phyloP scores from a whole-genome alignment of 2,113 vertebrate genomes.

The Notothenia rossii region DNA sequence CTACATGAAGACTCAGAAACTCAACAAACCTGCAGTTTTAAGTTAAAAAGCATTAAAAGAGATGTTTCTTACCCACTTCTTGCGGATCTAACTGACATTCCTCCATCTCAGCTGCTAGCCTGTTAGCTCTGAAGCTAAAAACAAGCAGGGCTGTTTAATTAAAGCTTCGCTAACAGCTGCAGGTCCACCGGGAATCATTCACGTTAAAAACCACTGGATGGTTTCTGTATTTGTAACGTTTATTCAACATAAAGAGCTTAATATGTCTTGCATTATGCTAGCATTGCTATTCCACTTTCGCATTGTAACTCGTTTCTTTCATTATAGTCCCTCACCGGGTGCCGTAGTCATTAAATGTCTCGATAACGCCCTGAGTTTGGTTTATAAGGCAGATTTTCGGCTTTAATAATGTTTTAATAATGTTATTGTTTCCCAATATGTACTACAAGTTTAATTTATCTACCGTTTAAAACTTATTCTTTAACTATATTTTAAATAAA shows the following conservation, averaged over 20 bases:
- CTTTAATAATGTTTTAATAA: too few relatives aligned
- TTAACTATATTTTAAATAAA: too few relatives aligned
- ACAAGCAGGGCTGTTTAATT: not conserved
- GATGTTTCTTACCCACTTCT: slow-evolving; percentile 23
- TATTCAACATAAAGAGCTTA: too few relatives aligned
- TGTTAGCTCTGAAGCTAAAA: not conserved
- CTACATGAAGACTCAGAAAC: too few relatives aligned
- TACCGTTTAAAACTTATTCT: too few relatives aligned
- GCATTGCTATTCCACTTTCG: not conserved
- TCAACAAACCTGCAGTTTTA: too few relatives aligned
- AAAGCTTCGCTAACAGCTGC: not conserved
- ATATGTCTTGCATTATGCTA: not conserved
- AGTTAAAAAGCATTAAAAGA: too few relatives aligned
- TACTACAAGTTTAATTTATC: too few relatives aligned
- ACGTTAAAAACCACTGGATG: not conserved
- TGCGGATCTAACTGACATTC: not conserved
- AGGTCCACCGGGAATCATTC: not conserved
- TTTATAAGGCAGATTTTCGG: not conserved
- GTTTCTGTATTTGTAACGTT: too few relatives aligned
- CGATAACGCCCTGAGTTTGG: fast-evolving
- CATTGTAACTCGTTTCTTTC: not conserved
- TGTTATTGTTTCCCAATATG: too few relatives aligned
- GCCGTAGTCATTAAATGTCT: not conserved
- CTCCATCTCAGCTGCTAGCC: slow-evolving; percentile 8
- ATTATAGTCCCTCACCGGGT: not conserved